A percentile compares a stretch with the other conserved stretches of the same genome.
Conservation (phyloP, 1,140 invertebrate genomes). For the Chionoecetes opilio region DNA sequence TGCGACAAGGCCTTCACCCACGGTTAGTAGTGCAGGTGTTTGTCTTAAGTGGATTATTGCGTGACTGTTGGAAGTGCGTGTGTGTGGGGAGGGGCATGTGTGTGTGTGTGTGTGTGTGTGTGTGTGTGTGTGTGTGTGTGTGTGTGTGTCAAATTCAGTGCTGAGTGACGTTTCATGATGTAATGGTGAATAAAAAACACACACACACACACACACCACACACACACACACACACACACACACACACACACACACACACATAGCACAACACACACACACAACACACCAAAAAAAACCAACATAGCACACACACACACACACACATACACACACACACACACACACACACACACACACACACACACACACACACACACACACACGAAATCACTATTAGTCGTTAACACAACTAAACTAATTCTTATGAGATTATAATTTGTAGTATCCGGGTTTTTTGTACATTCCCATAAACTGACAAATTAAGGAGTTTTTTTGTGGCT, state of each 20-base stretch:
- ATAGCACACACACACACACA: neutral
- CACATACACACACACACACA: constrained; percentile 18
- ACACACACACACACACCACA: neutral
- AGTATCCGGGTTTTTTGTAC: too few relatives aligned
- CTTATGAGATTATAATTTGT: too few relatives aligned
- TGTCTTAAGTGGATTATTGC: neutral
- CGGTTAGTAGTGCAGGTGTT: neutral
- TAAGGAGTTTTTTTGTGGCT: too few relatives aligned
- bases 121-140: neutral
- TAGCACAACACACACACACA: constrained; percentile 19
- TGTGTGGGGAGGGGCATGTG: constrained; percentile 32
- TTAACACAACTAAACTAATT: too few relatives aligned
- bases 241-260: constrained; percentile 27
- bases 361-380: too few relatives aligned
- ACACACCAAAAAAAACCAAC: neutral
- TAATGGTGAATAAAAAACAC: neutral
- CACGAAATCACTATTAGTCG: too few relatives aligned
- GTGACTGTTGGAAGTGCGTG: neutral
- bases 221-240: neutral
- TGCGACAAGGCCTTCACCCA: neutral
- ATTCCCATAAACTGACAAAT: too few relatives aligned
- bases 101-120: constrained; percentile 54
- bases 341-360: neutral
- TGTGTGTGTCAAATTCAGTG: neutral
- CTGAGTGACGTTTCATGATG: neutral